Evolutionary conservation across 2,888 invertebrate species (phyloP).

Genomic region (Synergus laeviventris): DNA sequence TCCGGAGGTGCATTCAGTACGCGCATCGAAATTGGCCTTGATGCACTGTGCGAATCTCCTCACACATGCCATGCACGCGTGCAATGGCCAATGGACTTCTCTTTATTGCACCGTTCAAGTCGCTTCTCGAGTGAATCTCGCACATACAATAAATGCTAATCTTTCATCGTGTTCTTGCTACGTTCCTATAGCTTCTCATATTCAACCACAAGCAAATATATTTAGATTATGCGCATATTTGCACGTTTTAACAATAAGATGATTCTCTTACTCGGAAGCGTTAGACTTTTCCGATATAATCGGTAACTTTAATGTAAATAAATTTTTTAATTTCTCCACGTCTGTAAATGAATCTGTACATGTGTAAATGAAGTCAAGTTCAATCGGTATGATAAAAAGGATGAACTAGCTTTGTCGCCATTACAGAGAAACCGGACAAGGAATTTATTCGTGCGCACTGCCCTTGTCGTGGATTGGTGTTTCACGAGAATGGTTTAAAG

Average conservation of each 20-base stretch:
- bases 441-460: slow-evolving; percentile 42
- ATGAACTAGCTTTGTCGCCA: slow-evolving; percentile 31
- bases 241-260: background rate
- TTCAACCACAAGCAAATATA: slow-evolving; percentile 21
- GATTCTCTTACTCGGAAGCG: background rate
- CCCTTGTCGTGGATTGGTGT: slow-evolving; percentile 41
- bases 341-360: no score
- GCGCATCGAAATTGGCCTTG: slow-evolving; percentile 41
- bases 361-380: no score
- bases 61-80: slow-evolving; percentile 36
- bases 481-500: slow-evolving; percentile 33
- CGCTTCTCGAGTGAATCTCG: slow-evolving; percentile 46
- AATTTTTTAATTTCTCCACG: no score
- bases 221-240: background rate
- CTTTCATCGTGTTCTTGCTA: slow-evolving; percentile 44
- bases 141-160: slow-evolving; percentile 52
- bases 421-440: slow-evolving; percentile 26
- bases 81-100: slow-evolving; percentile 47
- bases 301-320: background rate
- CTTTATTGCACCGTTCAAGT: slow-evolving; percentile 42
- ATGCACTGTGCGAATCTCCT: slow-evolving; percentile 36
- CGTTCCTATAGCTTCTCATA: slow-evolving; percentile 33
- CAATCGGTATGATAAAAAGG: slow-evolving; percentile 2
- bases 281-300: background rate
- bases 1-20: slow-evolving; percentile 37